Conservation (phyloP, 2,113 vertebrate genomes). For the Chloropsis cyanopogon region DNA sequence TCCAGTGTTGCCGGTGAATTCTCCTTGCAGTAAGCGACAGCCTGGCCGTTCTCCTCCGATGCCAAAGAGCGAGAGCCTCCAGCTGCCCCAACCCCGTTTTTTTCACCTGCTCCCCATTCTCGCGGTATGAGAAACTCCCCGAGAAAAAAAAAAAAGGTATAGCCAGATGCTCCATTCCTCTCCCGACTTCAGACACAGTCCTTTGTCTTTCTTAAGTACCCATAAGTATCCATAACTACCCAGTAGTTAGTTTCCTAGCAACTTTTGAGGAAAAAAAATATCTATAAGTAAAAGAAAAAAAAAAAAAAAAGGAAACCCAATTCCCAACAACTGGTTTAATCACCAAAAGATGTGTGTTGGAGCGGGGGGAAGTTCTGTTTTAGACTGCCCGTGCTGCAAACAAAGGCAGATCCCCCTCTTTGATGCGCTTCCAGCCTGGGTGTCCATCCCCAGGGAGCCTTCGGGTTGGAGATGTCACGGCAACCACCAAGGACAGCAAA, state of each 20-base stretch:
- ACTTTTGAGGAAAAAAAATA: background rate
- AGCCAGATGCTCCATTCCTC: background rate
- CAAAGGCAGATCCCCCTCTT: background rate
- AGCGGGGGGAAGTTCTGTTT: rapidly evolving
- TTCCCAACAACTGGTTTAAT: background rate
- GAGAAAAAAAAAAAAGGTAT: background rate
- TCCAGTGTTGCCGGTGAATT: background rate
- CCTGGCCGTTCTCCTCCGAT: background rate
- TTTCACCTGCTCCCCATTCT: background rate
- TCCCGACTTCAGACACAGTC: background rate
- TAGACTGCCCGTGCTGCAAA: background rate
- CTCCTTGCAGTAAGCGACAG: background rate
- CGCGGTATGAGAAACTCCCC: background rate
- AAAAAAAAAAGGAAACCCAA: background rate
- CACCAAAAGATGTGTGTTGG: background rate
- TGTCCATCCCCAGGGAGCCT: background rate
- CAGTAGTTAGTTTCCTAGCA: background rate
- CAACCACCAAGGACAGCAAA: background rate
- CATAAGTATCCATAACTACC: background rate
- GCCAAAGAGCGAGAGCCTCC: background rate
- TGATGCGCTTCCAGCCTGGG: background rate
- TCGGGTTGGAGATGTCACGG: rapidly evolving
- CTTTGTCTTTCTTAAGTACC: background rate
- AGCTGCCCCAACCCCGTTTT: background rate
- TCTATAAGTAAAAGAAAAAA: background rate